A percentile compares a stretch with the other conserved stretches of the same genome.
Conservation (phyloP, 2,797 vertebrate genomes). For the Lepus townsendii region DNA sequence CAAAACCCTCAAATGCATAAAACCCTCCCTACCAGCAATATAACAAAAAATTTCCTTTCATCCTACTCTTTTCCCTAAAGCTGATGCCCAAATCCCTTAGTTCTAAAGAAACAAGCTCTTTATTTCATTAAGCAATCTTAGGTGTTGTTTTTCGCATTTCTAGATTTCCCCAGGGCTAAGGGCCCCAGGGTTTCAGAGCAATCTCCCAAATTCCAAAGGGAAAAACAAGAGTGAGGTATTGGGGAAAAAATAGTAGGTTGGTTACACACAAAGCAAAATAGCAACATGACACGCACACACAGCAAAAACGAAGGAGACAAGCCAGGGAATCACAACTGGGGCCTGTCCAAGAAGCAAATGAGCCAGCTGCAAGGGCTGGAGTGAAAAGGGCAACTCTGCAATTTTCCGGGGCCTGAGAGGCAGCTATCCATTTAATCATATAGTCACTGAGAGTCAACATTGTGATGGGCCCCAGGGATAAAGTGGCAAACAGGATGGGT, state of each 20-base stretch:
- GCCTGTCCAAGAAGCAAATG: background rate
- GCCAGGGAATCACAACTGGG: conserved; percentile 49
- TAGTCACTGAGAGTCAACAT: conserved; percentile 30
- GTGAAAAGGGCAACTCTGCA: conserved; percentile 44
- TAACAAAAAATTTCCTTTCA: conserved; percentile 7
- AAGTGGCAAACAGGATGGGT: conserved; percentile 17
- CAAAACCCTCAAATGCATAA: conserved; percentile 47
- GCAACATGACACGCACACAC: background rate
- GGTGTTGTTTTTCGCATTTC: conserved; percentile 37
- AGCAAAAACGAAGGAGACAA: conserved; percentile 33
- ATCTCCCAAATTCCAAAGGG: conserved; percentile 35
- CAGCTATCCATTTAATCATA: conserved; percentile 55
- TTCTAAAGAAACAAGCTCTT: background rate
- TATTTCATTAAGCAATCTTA: conserved; percentile 44
- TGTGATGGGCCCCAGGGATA: background rate
- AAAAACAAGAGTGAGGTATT: conserved; percentile 37
- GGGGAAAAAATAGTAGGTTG: background rate
- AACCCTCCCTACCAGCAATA: conserved; percentile 2
- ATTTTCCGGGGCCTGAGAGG: background rate
- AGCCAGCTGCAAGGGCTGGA: background rate
- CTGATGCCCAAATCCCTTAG: conserved; percentile 4
- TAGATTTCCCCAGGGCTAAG: background rate
- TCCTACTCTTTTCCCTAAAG: background rate
- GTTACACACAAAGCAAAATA: conserved; percentile 38
- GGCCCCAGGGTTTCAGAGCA: background rate